phyloP scores from a whole-genome alignment of 2,888 invertebrate species.

The Eubasilissa splendida region DNA sequence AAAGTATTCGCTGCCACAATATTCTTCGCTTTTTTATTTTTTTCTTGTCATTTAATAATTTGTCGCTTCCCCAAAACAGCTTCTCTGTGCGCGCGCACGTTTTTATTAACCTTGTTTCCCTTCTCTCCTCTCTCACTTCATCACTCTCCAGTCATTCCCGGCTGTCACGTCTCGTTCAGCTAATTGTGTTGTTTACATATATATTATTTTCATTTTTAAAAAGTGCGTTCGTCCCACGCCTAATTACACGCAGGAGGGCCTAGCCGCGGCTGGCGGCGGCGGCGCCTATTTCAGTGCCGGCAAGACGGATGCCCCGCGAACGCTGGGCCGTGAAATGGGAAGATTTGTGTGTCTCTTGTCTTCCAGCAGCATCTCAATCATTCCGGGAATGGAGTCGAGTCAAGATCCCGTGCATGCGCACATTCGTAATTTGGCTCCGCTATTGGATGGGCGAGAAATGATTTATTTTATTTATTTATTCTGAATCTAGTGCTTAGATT shows the following conservation, averaged over 20 bases:
- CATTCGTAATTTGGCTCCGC: not conserved
- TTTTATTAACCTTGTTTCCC: not conserved
- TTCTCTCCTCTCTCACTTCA: constrained; percentile 8
- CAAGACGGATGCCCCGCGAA: constrained; percentile 37
- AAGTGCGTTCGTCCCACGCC: constrained; percentile 34
- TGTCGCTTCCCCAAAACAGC: too few relatives aligned
- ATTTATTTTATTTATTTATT: too few relatives aligned
- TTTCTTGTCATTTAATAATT: too few relatives aligned
- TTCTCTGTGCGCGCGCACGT: too few relatives aligned
- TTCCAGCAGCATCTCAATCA: constrained; percentile 59
- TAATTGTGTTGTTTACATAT: constrained; percentile 47
- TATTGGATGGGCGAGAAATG: too few relatives aligned
- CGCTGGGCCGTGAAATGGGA: constrained; percentile 48
- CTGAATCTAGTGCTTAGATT: too few relatives aligned
- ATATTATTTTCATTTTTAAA: constrained; percentile 31
- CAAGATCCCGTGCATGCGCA: constrained; percentile 52
- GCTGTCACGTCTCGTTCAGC: constrained; percentile 35
- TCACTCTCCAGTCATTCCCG: constrained; percentile 17
- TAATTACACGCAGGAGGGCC: constrained; percentile 43
- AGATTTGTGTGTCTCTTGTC: constrained; percentile 55
- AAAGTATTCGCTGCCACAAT: too few relatives aligned
- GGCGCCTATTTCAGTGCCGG: constrained; percentile 42
- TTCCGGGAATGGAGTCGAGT: constrained; percentile 65
- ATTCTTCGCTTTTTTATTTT: too few relatives aligned
- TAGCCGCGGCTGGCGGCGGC: constrained; percentile 11